Conservation (phyloP, 2,797 vertebrate genomes). For the Anguilla obscura region DNA sequence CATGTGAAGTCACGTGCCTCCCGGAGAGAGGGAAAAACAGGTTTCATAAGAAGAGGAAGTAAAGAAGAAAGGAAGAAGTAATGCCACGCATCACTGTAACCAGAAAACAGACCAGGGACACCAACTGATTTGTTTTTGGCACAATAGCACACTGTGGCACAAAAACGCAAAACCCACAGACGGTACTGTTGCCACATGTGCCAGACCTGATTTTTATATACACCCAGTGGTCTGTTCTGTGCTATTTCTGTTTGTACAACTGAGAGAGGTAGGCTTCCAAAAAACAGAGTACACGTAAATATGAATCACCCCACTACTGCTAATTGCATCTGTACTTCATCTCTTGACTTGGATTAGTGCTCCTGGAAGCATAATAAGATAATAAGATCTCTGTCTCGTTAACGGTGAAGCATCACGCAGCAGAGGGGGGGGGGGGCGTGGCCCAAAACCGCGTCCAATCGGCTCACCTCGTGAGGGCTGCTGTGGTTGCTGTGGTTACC, state of each 20-base stretch:
- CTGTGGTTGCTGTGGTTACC: slow-evolving; percentile 58
- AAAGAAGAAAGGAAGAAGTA: slow-evolving; percentile 23
- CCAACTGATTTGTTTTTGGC: not conserved
- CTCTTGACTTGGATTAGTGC: not conserved
- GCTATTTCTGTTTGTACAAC: not conserved
- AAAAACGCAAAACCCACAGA: not conserved
- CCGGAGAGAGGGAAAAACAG: not conserved
- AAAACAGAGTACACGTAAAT: not conserved
- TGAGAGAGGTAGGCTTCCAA: not conserved
- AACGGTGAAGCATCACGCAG: not conserved
- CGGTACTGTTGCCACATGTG: slow-evolving; percentile 40
- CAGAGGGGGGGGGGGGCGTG: not conserved
- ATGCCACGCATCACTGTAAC: not conserved
- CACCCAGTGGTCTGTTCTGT: not conserved
- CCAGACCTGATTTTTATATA: not conserved
- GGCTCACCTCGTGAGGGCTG: slow-evolving; percentile 57
- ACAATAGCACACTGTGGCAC: slow-evolving; percentile 11
- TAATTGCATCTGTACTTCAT: not conserved
- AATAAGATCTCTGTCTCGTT: not conserved
- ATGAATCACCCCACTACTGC: not conserved
- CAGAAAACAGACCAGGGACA: not conserved
- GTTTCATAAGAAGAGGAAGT: slow-evolving; percentile 36
- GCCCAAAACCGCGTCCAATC: not conserved
- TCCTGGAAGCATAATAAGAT: not conserved
- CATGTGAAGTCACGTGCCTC: not conserved